Conservation (phyloP, 1,140 invertebrate genomes). For the Platorchestia sp. region DNA sequence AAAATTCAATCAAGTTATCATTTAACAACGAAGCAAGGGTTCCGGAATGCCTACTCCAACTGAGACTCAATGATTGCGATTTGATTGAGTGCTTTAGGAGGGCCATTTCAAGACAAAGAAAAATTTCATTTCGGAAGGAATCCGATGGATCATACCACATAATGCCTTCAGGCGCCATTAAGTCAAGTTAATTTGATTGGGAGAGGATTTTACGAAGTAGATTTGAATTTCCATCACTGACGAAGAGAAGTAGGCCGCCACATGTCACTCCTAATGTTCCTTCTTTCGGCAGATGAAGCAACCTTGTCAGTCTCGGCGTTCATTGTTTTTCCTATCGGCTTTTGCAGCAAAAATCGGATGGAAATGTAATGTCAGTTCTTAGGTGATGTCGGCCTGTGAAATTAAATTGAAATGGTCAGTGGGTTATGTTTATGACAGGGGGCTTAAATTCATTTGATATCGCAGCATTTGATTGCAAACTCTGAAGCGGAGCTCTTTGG, state of each 20-base stretch:
- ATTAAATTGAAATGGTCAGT: not conserved
- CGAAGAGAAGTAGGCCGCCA: not conserved
- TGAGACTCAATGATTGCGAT: not conserved
- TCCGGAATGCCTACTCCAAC: not conserved
- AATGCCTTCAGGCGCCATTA: constrained; percentile 31
- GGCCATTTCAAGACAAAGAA: not conserved
- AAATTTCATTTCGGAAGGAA: not conserved
- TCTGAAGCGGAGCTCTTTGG: not conserved
- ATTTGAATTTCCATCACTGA: constrained; percentile 39
- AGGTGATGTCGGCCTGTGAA: not conserved
- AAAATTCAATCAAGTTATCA: not conserved
- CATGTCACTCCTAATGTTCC: not conserved
- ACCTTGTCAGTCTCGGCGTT: not conserved
- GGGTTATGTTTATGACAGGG: not conserved
- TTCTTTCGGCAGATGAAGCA: not conserved
- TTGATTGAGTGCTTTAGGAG: not conserved
- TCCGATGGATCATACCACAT: constrained; percentile 29
- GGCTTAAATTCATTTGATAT: not conserved
- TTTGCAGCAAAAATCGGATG: not conserved
- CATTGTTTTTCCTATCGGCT: not conserved
- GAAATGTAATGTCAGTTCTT: not conserved
- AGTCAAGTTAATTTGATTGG: constrained; percentile 41
- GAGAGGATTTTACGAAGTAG: not conserved
- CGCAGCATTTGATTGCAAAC: not conserved
- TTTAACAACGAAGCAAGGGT: not conserved